phyloP scores from a whole-genome alignment of 2,888 invertebrate species.

The Drepanosiphum platanoidis region DNA sequence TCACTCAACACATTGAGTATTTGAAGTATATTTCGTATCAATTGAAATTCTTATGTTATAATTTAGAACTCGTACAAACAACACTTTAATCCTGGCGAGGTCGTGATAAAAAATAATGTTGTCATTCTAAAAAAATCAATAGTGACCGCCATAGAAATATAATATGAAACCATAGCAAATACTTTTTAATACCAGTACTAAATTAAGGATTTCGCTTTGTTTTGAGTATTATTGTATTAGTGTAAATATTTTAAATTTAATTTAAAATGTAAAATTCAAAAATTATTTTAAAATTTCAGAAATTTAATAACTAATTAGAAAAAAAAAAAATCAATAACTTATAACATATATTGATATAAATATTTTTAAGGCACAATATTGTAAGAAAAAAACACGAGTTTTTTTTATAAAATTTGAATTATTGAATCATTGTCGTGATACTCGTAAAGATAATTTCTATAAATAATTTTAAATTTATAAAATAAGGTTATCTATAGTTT shows the following conservation, averaged over 20 bases:
- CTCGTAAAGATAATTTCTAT: too few relatives aligned
- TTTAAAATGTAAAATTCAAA: neutral
- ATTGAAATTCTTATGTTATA: neutral
- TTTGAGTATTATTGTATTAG: neutral
- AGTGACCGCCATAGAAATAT: neutral
- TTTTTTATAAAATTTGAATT: neutral
- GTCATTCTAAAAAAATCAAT: conserved; percentile 40
- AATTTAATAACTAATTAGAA: neutral
- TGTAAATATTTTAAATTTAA: neutral
- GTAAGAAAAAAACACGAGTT: neutral
- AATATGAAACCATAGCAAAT: conserved; percentile 52
- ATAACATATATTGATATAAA: neutral
- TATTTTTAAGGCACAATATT: neutral
- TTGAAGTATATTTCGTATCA: neutral
- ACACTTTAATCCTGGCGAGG: conserved; percentile 1
- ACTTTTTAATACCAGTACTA: neutral
- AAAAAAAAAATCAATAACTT: neutral
- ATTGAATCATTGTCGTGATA: neutral
- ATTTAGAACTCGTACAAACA: conserved; percentile 6
- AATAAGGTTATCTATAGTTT: neutral
- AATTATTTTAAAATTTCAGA: neutral
- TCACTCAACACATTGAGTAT: too few relatives aligned
- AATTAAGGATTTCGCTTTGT: neutral
- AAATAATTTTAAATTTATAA: neutral
- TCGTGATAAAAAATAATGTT: neutral